These are phyloP conservation scores for Allacma fusca DNA, from an alignment of 2,888 invertebrate genomes.

Conservation along the genomic window DNA sequence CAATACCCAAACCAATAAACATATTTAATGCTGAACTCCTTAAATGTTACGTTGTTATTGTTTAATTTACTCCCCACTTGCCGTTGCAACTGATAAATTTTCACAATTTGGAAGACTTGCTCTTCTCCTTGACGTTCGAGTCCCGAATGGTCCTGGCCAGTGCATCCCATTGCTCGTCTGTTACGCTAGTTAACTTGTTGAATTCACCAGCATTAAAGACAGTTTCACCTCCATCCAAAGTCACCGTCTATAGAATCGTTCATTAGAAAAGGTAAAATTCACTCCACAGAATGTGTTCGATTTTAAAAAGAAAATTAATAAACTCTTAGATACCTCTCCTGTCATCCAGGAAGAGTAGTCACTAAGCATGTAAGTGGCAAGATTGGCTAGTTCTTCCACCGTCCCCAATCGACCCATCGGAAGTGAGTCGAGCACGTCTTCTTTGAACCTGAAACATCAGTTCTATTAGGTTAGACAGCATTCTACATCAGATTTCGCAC, in stretches of 20 bases:
- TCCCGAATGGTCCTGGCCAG: constrained; percentile 65
- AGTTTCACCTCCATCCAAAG: constrained; percentile 66
- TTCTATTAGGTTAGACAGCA: too few species aligned
- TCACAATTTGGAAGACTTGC: background rate
- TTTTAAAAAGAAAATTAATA: too few species aligned
- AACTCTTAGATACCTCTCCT: constrained; percentile 68
- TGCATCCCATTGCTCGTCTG: constrained; percentile 66
- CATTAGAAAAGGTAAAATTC: too few species aligned
- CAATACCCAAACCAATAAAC: too few species aligned
- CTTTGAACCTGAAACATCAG: constrained; percentile 31
- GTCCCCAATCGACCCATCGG: constrained; percentile 49
- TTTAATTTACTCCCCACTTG: too few species aligned
- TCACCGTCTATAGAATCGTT: constrained; percentile 63
- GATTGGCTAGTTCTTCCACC: constrained; percentile 68
- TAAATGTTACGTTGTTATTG: too few species aligned
- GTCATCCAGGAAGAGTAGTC: constrained; percentile 69
- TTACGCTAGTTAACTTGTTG: constrained; percentile 63
- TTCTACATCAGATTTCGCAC: too few species aligned
- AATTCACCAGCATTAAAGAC: constrained; percentile 64
- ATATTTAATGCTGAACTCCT: too few species aligned
- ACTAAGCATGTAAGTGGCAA: constrained; percentile 67
- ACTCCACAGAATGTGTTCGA: too few species aligned
- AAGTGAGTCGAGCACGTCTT: constrained; percentile 39
- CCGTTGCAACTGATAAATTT: background rate
- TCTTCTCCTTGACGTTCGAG: constrained; percentile 59